A percentile compares a stretch with the other conserved stretches of the same genome.
These are phyloP conservation scores for Oreochromis spilurus DNA, from an alignment of 2,113 vertebrate species.

Conservation along the genomic window DNA sequence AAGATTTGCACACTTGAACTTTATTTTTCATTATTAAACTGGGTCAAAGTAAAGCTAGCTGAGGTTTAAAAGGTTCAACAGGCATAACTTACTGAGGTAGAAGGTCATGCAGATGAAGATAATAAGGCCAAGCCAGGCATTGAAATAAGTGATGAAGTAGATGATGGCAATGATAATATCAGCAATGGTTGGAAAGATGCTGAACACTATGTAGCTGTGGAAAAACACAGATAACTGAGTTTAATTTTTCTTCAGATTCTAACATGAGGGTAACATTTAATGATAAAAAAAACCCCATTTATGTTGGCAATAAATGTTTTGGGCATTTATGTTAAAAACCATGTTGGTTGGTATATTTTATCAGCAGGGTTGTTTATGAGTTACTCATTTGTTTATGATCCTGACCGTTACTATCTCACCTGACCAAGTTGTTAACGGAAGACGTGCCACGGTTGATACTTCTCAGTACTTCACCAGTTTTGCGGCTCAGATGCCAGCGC, in stretches of 20 bases:
- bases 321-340: background rate
- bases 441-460: conserved; percentile 90
- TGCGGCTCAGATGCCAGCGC: conserved; percentile 91
- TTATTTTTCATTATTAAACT: background rate
- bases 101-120: conserved; percentile 92
- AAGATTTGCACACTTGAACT: background rate
- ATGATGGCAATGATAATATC: conserved; percentile 91
- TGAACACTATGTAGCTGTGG: background rate
- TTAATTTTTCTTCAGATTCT: background rate
- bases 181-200: conserved; percentile 84
- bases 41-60: fast-evolving
- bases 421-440: conserved; percentile 89
- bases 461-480: conserved; percentile 91
- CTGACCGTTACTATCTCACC: conserved; percentile 60
- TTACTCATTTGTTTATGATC: background rate
- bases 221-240: fast-evolving
- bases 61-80: background rate
- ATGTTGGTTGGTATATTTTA: background rate
- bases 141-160: conserved; percentile 90
- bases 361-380: fast-evolving
- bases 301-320: background rate
- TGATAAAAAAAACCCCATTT: background rate
- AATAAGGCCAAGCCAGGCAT: conserved; percentile 95
- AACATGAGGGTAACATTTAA: fast-evolving
- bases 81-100: conserved; percentile 87